These are phyloP conservation scores for Stenodera caucasica DNA, from an alignment of 2,888 invertebrate genomes.

Conservation along the genomic window DNA sequence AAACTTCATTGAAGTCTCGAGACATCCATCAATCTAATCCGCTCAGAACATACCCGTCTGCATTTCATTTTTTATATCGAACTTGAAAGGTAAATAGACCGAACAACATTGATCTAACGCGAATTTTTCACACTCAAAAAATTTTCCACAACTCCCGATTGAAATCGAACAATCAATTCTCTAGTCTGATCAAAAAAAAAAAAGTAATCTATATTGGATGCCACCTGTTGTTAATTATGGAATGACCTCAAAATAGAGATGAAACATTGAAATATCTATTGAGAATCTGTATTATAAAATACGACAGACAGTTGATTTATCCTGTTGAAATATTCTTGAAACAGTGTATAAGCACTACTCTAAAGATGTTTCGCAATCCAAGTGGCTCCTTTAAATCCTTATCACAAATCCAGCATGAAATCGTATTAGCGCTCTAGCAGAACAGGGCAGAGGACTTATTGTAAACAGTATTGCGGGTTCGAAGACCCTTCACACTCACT, in stretches of 20 bases:
- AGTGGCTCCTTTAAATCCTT: slow-evolving; percentile 60
- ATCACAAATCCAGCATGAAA: slow-evolving; percentile 69
- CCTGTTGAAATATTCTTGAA: slow-evolving; percentile 17
- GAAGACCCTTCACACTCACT: slow-evolving; percentile 54
- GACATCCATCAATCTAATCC: neutral
- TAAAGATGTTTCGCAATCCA: slow-evolving; percentile 40
- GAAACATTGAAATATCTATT: neutral
- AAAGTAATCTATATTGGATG: slow-evolving; percentile 3
- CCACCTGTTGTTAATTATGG: slow-evolving; percentile 36
- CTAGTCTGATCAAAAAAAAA: too few relatives aligned
- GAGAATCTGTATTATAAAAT: slow-evolving; percentile 5
- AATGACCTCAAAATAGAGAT: slow-evolving; percentile 11
- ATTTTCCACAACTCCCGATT: neutral
- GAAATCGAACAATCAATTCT: neutral
- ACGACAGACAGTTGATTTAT: slow-evolving; percentile 2
- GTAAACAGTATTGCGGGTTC: slow-evolving; percentile 57
- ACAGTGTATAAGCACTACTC: slow-evolving; percentile 23
- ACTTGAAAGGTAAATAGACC: neutral
- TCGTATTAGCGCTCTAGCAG: slow-evolving; percentile 62
- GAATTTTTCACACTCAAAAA: neutral
- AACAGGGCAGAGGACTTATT: slow-evolving; percentile 53
- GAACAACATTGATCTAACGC: neutral
- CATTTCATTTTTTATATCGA: neutral
- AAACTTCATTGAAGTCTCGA: neutral
- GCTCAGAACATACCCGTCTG: neutral